phyloP scores from a whole-genome alignment of 35 echinoderm and acorn worm species.

The Patiria miniata region DNA sequence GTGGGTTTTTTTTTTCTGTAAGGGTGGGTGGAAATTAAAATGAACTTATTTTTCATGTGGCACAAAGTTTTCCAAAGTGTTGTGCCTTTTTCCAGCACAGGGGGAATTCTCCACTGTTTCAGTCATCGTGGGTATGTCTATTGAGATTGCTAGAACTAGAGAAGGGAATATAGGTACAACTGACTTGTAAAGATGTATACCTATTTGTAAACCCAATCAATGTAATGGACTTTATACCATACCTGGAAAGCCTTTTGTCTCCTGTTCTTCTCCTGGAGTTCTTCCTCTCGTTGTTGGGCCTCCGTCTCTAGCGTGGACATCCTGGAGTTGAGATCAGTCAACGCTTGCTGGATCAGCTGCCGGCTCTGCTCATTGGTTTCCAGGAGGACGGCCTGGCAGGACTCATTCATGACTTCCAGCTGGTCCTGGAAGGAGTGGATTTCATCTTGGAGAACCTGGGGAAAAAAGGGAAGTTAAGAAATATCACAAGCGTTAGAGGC shows the following conservation, averaged over 20 bases:
- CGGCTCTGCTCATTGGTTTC: constrained; percentile 73
- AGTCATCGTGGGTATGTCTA: too few relatives aligned
- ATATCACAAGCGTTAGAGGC: too few relatives aligned
- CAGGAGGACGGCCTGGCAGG: constrained; percentile 73
- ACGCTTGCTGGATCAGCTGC: constrained; percentile 84
- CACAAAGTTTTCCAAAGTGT: too few relatives aligned
- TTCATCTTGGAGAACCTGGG: constrained; percentile 84
- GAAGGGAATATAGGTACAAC: too few relatives aligned
- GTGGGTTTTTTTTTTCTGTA: too few relatives aligned
- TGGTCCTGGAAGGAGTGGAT: constrained; percentile 87
- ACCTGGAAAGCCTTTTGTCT: constrained; percentile 90
- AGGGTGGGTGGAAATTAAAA: too few relatives aligned
- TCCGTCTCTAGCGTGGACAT: constrained; percentile 90
- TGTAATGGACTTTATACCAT: not conserved
- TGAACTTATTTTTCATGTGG: too few relatives aligned
- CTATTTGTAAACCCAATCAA: too few relatives aligned
- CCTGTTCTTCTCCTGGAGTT: constrained; percentile 73
- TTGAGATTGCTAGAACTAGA: too few relatives aligned
- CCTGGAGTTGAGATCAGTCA: constrained; percentile 72
- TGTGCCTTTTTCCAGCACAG: too few relatives aligned
- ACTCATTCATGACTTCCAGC: constrained; percentile 80
- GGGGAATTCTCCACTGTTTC: too few relatives aligned
- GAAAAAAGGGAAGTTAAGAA: not conserved
- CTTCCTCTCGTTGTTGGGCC: constrained; percentile 76
- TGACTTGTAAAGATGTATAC: too few relatives aligned